Conservation (phyloP, 2,113 vertebrate species). For the Damaliscus lunatus region DNA sequence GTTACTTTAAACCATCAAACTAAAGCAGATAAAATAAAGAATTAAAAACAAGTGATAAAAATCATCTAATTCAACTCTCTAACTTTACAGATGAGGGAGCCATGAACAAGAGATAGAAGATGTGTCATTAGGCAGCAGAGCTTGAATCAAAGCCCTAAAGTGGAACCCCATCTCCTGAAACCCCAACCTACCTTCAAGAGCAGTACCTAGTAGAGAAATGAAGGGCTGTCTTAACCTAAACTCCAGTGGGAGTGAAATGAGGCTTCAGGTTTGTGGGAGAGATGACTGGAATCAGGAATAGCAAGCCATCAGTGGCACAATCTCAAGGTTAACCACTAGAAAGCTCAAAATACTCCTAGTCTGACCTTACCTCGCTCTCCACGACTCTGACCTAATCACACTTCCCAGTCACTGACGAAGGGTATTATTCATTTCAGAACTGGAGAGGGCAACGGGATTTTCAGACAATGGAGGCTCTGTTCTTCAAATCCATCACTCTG, state of each 20-base stretch:
- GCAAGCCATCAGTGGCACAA: neutral
- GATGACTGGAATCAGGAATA: neutral
- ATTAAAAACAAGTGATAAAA: neutral
- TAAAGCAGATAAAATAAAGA: neutral
- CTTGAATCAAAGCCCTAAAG: neutral
- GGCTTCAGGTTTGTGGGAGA: neutral
- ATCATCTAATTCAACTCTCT: neutral
- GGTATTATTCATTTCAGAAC: neutral
- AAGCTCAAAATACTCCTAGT: neutral
- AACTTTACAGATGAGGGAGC: neutral
- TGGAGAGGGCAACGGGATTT: neutral
- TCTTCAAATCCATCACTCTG: neutral
- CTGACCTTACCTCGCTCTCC: neutral
- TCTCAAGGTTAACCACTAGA: neutral
- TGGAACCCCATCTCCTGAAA: neutral
- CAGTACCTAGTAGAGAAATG: neutral
- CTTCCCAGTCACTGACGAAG: neutral
- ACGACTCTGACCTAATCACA: neutral
- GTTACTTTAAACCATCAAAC: neutral
- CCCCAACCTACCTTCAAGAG: neutral
- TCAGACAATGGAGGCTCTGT: neutral
- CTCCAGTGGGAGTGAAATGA: neutral
- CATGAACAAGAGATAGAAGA: neutral
- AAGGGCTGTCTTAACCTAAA: neutral
- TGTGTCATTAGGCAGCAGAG: neutral